phyloP scores from a whole-genome alignment of 2,797 vertebrate genomes.

The Clarias laeviceps region DNA sequence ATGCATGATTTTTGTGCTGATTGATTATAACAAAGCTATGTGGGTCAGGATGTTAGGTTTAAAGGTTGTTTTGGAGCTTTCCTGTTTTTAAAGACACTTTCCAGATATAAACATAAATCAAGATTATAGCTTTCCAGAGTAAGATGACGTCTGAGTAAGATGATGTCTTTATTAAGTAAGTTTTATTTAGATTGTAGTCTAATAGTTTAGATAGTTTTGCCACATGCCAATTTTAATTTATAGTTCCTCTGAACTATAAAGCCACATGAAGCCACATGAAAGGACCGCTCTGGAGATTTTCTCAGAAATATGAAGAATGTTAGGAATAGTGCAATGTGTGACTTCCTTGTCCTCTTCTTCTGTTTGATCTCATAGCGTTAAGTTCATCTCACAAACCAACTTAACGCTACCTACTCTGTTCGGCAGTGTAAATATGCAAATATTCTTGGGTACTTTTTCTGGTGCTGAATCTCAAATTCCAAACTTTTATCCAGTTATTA shows the following conservation, averaged over 20 bases:
- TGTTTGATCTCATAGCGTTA: too few relatives aligned
- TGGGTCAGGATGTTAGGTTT: conserved; percentile 20
- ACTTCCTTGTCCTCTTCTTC: too few relatives aligned
- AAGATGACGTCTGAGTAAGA: conserved; percentile 23
- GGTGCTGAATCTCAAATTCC: not conserved
- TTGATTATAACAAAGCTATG: conserved; percentile 19
- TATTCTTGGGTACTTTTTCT: not conserved
- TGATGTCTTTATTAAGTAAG: conserved; percentile 13
- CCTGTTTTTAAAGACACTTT: conserved; percentile 29
- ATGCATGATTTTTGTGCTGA: conserved; percentile 9
- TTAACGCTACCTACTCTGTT: too few relatives aligned
- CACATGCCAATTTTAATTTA: too few relatives aligned
- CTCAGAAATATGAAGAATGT: too few relatives aligned
- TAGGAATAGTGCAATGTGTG: too few relatives aligned
- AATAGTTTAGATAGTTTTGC: too few relatives aligned
- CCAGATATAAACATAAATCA: conserved; percentile 53
- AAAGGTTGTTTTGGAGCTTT: conserved; percentile 26
- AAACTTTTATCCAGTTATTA: not conserved
- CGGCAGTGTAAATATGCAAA: too few relatives aligned
- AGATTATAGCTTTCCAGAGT: conserved; percentile 24
- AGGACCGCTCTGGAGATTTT: too few relatives aligned
- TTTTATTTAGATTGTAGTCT: not conserved
- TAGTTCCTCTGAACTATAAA: too few relatives aligned
- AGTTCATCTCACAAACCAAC: too few relatives aligned
- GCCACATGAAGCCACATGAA: too few relatives aligned